Evolutionary conservation across 2,797 vertebrate genomes (phyloP), one percentile per base, ranked within the genome.

Genomic region (Oryzias dopingdopingensis): DNA sequence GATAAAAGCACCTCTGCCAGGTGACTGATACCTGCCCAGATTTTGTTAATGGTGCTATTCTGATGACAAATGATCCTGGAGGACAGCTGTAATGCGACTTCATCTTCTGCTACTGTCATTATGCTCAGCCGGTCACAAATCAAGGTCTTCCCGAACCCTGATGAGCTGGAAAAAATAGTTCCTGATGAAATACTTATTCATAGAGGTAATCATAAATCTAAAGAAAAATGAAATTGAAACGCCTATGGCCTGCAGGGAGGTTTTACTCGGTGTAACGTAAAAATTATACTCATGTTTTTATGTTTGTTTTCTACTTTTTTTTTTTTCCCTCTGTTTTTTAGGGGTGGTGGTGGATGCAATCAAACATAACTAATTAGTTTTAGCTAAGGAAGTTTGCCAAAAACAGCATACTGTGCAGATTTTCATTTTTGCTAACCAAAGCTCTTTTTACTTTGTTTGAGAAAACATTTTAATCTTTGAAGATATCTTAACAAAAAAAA

Each of bases 1-100:
- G 76, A 82, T 84, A 67, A 80, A 85, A 78, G 65, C 29, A 44
- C 68, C 75, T 59, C 43, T 23, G 61, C 67, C 73, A 74, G 67
- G 75, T 88, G 86, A 88, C 79, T 67, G 86, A 88, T 88, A 87
- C 86, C 85, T 89, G 84, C 80, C 85, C 63, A 67, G 75, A 77
- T 87, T 88, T 88, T 59, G 77, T 86, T 85, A 88, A 90, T 86
- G 80, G 79, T 16, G 16, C 80, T 68, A 73, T 86, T 77, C 49
- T 47, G 62, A 56, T 88, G 89, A 90, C 72, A 72, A 67, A 89
- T 15, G 65, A 74, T 20, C 43, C 6, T 14, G 6, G 61, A 49
- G 46, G 72, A 76, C 74, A 62, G 81, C 74, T 60, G 69, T 82
- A 87, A 87, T 81, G 80, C 42, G 82, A 82, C 79, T 88, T 83